These are phyloP conservation scores for Stegodyphus mimosarum DNA, from an alignment of 1,140 invertebrate species.

Conservation along the genomic window DNA sequence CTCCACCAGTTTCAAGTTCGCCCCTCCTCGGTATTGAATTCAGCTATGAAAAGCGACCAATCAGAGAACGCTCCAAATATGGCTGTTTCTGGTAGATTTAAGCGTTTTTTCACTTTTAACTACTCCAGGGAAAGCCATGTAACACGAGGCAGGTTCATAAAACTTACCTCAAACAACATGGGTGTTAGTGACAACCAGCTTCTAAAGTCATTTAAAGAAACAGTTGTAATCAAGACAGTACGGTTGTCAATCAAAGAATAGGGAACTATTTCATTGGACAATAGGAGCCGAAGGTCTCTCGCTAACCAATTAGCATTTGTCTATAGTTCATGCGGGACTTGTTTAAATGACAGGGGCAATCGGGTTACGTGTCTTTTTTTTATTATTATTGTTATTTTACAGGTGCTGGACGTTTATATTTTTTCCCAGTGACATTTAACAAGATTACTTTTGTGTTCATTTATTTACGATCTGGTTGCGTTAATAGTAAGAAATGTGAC, in stretches of 20 bases:
- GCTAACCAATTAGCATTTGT: conserved; percentile 48
- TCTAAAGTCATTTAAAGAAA: conserved; percentile 51
- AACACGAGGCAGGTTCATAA: conserved; percentile 36
- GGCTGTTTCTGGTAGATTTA: conserved; percentile 5
- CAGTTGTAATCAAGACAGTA: conserved; percentile 37
- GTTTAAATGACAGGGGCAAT: conserved; percentile 22
- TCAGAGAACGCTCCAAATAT: conserved; percentile 27
- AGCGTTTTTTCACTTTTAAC: conserved; percentile 19
- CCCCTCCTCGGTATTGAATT: conserved; percentile 14
- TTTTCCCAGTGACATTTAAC: conserved; percentile 31
- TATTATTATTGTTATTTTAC: neutral
- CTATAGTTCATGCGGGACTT: neutral
- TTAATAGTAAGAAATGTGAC: conserved; percentile 35
- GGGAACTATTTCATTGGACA: conserved; percentile 23
- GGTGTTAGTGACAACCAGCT: conserved; percentile 34
- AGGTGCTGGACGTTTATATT: neutral
- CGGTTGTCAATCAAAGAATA: conserved; percentile 34
- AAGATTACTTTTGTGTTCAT: conserved; percentile 41
- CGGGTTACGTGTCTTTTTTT: conserved; percentile 5
- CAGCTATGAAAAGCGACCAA: conserved; percentile 2
- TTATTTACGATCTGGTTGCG: conserved; percentile 32
- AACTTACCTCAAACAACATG: conserved; percentile 20
- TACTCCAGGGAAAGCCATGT: conserved; percentile 4
- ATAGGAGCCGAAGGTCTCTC: neutral
- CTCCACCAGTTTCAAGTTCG: neutral